Base-by-base conservation (phyloP, 2,888 invertebrate species). In the Drosophila affinis region DNA sequence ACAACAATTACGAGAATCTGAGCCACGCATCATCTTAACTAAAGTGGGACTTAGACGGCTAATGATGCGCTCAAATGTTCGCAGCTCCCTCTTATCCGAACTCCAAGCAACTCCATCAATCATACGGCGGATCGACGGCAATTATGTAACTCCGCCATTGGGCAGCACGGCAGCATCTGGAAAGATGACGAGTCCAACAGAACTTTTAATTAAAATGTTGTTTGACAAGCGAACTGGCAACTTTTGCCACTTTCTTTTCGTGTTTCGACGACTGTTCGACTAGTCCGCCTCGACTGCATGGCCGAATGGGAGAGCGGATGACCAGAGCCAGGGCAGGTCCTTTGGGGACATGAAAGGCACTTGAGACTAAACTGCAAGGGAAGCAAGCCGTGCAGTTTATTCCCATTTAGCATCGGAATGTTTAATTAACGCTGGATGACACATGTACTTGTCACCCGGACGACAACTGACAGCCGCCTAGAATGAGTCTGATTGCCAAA, bases 171-270 rank as follows among this genome's bases (percentile, higher is more conserved):
- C 44, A 29, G 18, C 21, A 57, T 32, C 53, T 54, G 17, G 32
- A 39, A 54, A 55, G 55, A 56, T 45, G 49, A 62, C 46, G 32
- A 21, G 49, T 47, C 17, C 18, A 18, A 32, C 60, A 34, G 49
- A 47, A 67, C 55, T 84, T 84, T 81, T 81, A 81, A 84, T 81
- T 78, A 81, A 73, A 81, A 72, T 55, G 54, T 32, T 48, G 51
- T 57, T 65, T 74, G 74, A 74, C 75, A 71, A 29, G 59, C 49
- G 24, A 24, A 56, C 34, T 51, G 62, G 56, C 39, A 56, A 34
- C 27, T 39, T 18, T 21, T 49, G 34, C 39, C 58, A 39, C 39
- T 39, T 34, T n/a, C 49, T 39, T 27, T 58, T 58, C 48, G 39
- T 39, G 34, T 39, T n/a, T n/a, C 14, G 14, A 14, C n/a, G n/a